Conservation (phyloP, 2,797 vertebrate genomes). For the Muscicapa striata region DNA sequence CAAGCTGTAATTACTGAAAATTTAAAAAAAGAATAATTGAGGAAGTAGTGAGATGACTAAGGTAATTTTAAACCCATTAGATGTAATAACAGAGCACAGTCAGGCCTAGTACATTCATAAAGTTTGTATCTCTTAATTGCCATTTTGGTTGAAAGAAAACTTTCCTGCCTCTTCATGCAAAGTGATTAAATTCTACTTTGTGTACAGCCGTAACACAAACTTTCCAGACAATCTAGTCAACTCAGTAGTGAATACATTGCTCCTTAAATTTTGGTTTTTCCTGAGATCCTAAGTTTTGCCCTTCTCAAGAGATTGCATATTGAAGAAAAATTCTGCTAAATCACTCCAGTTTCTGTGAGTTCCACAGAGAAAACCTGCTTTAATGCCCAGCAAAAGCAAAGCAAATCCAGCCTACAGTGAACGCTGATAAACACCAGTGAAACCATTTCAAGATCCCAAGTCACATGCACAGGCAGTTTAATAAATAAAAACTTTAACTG, state of each 20-base stretch:
- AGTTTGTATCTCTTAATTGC: background rate
- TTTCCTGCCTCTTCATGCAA: background rate
- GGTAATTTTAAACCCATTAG: constrained; percentile 44
- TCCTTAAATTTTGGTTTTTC: background rate
- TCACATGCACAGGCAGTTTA: background rate
- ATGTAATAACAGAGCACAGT: background rate
- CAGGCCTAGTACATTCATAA: background rate
- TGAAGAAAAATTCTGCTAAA: background rate
- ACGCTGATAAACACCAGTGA: background rate
- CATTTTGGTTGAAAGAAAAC: background rate
- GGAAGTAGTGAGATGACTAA: constrained; percentile 10
- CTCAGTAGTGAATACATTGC: background rate
- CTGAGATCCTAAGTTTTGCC: background rate
- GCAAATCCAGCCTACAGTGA: background rate
- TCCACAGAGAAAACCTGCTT: background rate
- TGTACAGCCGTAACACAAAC: background rate
- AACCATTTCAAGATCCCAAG: background rate
- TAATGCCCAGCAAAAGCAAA: background rate
- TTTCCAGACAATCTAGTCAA: background rate
- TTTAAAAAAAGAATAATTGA: constrained; percentile 18
- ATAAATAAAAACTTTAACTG: background rate
- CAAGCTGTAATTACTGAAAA: background rate
- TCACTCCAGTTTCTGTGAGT: background rate
- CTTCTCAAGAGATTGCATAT: background rate
- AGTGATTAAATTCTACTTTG: background rate